phyloP scores from a whole-genome alignment of 1,140 invertebrate genomes.

The Magallana angulata region DNA sequence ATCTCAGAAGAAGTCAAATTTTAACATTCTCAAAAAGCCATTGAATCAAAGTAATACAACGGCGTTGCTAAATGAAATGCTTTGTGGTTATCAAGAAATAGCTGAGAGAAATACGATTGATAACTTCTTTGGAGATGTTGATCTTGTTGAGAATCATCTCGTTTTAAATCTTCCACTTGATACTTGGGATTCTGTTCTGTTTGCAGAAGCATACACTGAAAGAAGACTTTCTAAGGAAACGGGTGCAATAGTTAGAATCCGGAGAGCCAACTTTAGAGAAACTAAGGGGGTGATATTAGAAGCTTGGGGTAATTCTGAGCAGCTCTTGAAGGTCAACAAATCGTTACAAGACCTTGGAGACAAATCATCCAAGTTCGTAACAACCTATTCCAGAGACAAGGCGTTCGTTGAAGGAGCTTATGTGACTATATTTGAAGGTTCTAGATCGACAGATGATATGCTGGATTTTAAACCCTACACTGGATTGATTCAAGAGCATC shows the following conservation, averaged over 20 bases:
- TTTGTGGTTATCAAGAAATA: constrained; percentile 41
- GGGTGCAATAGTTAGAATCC: constrained; percentile 33
- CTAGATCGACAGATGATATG: background rate
- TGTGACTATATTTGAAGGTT: constrained; percentile 16
- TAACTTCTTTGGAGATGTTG: constrained; percentile 32
- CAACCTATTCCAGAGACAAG: constrained; percentile 12
- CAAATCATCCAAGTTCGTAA: constrained; percentile 40
- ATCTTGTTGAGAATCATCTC: constrained; percentile 7
- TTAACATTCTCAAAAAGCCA: background rate
- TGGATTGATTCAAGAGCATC: background rate
- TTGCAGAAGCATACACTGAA: constrained; percentile 33
- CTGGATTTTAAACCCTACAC: background rate
- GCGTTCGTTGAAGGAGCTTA: constrained; percentile 40
- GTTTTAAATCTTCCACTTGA: constrained; percentile 40
- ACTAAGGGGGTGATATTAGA: constrained; percentile 26
- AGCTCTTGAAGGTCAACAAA: constrained; percentile 28
- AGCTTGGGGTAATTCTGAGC: constrained; percentile 28
- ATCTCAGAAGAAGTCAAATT: background rate
- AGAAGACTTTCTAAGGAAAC: constrained; percentile 28
- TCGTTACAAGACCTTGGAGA: constrained; percentile 39
- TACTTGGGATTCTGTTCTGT: constrained; percentile 36
- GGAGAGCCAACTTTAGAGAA: constrained; percentile 28
- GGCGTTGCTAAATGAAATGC: constrained; percentile 18
- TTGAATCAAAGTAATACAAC: background rate
- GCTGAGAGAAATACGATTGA: constrained; percentile 24